Conservation (phyloP, 2,113 vertebrate species). For the Numida meleagris region DNA sequence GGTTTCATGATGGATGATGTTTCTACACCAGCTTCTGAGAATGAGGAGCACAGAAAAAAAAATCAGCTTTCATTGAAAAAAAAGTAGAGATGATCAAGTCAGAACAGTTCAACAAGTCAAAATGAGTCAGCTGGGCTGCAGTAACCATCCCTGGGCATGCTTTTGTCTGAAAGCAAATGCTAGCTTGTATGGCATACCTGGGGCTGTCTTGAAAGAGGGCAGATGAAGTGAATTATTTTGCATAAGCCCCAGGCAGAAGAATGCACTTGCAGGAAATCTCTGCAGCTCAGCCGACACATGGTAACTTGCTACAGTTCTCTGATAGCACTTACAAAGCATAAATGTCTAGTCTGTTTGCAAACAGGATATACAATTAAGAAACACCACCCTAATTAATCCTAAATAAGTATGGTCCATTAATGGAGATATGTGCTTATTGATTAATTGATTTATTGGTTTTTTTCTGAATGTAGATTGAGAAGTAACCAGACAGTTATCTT, state of each 20-base stretch:
- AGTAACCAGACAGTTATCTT: background rate
- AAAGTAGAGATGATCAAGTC: conserved; percentile 12
- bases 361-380: background rate
- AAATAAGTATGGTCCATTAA: background rate
- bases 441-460: background rate
- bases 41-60: background rate
- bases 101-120: conserved; percentile 14
- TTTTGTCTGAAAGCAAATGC: background rate
- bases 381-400: background rate
- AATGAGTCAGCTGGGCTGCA: conserved; percentile 42
- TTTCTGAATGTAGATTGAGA: background rate
- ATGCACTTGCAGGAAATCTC: background rate
- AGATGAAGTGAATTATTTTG: background rate
- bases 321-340: background rate
- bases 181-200: background rate
- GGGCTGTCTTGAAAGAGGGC: background rate
- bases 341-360: background rate
- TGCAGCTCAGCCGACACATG: background rate
- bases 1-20: background rate
- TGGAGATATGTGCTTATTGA: background rate
- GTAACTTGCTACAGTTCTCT: background rate
- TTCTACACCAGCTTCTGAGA: conserved; percentile 34
- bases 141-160: background rate
- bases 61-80: background rate
- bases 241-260: background rate